These are phyloP conservation scores for Pseudopleuronectes americanus DNA, from an alignment of 2,797 vertebrate species.

Conservation along the genomic window DNA sequence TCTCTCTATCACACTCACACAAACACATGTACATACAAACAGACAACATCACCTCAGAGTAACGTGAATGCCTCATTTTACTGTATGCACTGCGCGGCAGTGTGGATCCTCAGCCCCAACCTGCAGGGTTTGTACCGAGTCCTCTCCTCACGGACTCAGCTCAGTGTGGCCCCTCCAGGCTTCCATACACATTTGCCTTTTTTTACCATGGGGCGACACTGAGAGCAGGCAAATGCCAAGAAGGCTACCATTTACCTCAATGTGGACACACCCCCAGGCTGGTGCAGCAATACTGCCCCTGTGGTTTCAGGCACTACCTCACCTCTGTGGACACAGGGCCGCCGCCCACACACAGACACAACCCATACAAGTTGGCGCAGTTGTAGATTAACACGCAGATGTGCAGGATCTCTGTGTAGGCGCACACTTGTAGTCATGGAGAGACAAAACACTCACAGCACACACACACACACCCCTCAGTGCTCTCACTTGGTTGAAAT, in stretches of 20 bases:
- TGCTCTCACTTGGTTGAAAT: constrained; percentile 77
- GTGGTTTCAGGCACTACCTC: constrained; percentile 88
- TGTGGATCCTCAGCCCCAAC: constrained; percentile 70
- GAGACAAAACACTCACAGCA: constrained; percentile 58
- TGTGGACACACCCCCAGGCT: constrained; percentile 83
- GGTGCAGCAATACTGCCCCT: constrained; percentile 80
- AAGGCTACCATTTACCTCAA: constrained; percentile 86
- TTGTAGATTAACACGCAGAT: constrained; percentile 55
- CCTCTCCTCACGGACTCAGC: constrained; percentile 69
- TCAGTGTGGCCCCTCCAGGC: constrained; percentile 77
- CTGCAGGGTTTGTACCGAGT: constrained; percentile 76
- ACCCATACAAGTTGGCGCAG: constrained; percentile 54
- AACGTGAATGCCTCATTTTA: constrained; percentile 87
- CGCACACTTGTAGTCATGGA: constrained; percentile 60
- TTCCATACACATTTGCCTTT: constrained; percentile 78
- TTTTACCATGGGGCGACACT: constrained; percentile 69
- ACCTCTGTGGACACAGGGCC: constrained; percentile 87
- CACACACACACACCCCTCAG: constrained; percentile 60
- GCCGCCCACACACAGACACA: constrained; percentile 79
- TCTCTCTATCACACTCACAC: constrained; percentile 29
- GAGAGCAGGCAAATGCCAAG: constrained; percentile 79
- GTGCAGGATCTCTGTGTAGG: constrained; percentile 51
- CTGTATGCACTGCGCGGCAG: constrained; percentile 77
- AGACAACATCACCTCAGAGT: constrained; percentile 82
- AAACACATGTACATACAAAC: constrained; percentile 62